Conservation (phyloP, 1,140 invertebrate genomes). For the Drosophila pectinifera region DNA sequence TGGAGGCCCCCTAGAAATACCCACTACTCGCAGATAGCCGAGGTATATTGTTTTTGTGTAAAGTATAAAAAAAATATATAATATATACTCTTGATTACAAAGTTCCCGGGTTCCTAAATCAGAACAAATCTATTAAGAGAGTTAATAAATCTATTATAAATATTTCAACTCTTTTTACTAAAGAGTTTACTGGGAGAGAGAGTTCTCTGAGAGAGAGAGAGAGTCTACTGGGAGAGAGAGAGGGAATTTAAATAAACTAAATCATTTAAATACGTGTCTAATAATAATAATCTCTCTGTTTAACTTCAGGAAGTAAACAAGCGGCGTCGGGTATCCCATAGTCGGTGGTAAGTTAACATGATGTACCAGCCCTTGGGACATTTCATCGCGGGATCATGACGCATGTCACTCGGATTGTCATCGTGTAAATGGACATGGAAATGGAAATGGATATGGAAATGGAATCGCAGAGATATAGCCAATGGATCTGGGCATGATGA, state of each 20-base stretch:
- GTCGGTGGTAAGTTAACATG: background rate
- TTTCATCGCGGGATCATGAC: background rate
- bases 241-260: no score
- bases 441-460: background rate
- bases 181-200: no score
- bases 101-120: no score
- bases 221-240: no score
- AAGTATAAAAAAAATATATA: background rate
- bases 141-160: no score
- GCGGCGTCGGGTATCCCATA: background rate
- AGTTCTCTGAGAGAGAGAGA: no score
- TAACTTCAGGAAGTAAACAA: no score
- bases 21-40: background rate
- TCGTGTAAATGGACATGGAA: slow-evolving; percentile 20
- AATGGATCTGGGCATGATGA: slow-evolving; percentile 1
- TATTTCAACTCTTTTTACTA: no score
- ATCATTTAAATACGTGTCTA: no score
- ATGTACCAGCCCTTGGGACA: background rate
- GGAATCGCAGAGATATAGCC: background rate
- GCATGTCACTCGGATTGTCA: slow-evolving; percentile 23
- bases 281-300: no score
- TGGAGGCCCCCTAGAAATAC: background rate
- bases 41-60: background rate
- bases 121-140: no score
- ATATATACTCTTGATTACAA: background rate